Base-by-base conservation (phyloP, 1,140 invertebrate genomes). In the Cecropterus lyciades region DNA sequence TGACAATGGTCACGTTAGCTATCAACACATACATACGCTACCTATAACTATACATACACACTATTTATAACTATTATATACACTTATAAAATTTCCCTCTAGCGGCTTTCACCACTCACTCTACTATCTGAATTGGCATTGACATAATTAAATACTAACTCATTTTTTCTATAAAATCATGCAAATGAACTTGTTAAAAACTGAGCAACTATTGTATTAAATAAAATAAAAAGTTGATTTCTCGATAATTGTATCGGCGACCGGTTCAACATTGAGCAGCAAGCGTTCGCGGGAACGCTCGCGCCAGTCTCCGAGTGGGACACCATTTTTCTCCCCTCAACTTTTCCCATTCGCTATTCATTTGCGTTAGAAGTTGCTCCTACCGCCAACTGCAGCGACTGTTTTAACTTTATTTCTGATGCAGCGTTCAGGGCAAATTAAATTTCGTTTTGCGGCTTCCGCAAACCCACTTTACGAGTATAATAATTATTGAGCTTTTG, bases 331-430 rank as follows among this genome's bases (percentile, higher is more conserved):
- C 87, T 87, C 83, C 65, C 72, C 73, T 73, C 79, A 91, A 92
- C 89, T 92, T 92, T 90, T 81, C 87, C 87, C 84, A 92, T 92
- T 92, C 87, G 81, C 87, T 92, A 90, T 92, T 92, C 89, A 92
- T 92, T 92, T 89, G 85, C 84, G 87, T 92, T 92, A 87, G 87
- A 91, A 92, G 89, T 92, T 92, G 77, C 80, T 65, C 85, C 83
- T 87, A 80, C 84, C 68, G 76, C 82, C 85, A 82, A 84, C 82
- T 89, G 86, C 88, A 86, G 77, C 82, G 85, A 88, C 89, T 92
- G 88, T 92, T 92, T 92, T 89, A 90, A 92, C 89, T 92, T 89
- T 89, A 90, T 92, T 89, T 89, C 85, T 92, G 88, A 89, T 91
- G 87, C 88, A 91, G 85, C 87, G 83, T 91, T 92, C 87, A 89